phyloP scores from a whole-genome alignment of 2,888 invertebrate genomes.

The Melanostoma scalare region DNA sequence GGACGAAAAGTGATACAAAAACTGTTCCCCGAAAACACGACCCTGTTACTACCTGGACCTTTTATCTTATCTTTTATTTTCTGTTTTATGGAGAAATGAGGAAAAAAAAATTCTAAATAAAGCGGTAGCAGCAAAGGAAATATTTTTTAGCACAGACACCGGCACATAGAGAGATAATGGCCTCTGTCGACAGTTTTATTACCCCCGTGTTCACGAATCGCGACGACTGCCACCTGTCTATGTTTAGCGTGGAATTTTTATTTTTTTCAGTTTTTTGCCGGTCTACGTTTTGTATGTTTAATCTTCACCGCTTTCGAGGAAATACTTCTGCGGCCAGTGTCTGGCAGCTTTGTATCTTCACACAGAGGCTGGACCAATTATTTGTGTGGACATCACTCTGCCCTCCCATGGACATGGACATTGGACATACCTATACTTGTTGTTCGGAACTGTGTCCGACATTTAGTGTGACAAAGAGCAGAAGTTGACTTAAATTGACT shows the following conservation, averaged over 20 bases:
- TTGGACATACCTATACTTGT: constrained; percentile 8
- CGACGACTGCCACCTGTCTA: constrained; percentile 50
- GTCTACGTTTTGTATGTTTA: constrained; percentile 51
- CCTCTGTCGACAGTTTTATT: constrained; percentile 55
- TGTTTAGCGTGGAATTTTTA: background rate
- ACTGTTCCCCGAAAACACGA: background rate
- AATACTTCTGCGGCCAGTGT: constrained; percentile 34
- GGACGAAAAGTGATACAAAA: background rate
- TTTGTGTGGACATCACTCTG: background rate
- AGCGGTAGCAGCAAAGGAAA: constrained; percentile 3
- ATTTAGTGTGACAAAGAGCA: constrained; percentile 44
- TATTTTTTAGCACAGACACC: constrained; percentile 12
- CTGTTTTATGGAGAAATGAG: constrained; percentile 2
- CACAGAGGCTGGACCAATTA: constrained; percentile 25
- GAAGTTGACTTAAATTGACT: constrained; percentile 50
- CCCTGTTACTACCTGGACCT: constrained; percentile 5
- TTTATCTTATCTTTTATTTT: background rate
- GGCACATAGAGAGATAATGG: constrained; percentile 39
- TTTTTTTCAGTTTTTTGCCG: constrained; percentile 14
- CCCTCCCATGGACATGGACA: background rate
- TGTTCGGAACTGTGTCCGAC: constrained; percentile 38
- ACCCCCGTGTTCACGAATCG: constrained; percentile 37
- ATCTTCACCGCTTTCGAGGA: constrained; percentile 39
- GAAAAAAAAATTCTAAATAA: background rate
- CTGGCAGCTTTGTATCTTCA: constrained; percentile 37